Evolutionary conservation across 1,140 invertebrate genomes (phyloP), one percentile per base, ranked within the genome.

Genomic region (Sesamia nonagrioides): DNA sequence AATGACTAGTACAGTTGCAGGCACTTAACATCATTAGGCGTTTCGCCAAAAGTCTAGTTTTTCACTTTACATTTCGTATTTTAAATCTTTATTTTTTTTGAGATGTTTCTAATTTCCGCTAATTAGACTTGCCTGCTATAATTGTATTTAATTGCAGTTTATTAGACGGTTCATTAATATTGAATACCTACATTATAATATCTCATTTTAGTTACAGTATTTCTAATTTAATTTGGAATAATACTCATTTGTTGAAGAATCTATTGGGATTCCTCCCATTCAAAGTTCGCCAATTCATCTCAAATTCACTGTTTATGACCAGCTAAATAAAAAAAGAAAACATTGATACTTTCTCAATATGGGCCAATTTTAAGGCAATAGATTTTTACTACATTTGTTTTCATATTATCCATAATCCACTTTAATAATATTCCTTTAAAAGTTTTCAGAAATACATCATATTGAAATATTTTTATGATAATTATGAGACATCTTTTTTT

Each of bases 1-100:
- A 48, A 63, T 75, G 73, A 75, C 73, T 75, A 75, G 73, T 48
- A 74, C 3, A 50, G 27, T 75, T 75, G 27, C 71, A 58, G 71
- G 37, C 71, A 71, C 63, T 68, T 68, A 68, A 27, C 4, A 45
- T 35, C 18, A 71, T 37, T 9, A 37, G 68, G 8, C 68, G 48
- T 54, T 52, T 54, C 8, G 5, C 0, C 13, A 54, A 37, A 52
- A n/a, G 42, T n/a, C 66, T 35, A n/a, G n/a, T 69, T 68, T 33
- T 13, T n/a, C 6, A 33, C 8, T 33, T 58, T 8, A 17, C 8
- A 18, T 7, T 18, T 54, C 18, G 8, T 18, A 18, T 54, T 0
- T 6, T 54, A 37, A 37, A n/a, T n/a, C n/a, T n/a, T n/a, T n/a
- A n/a, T n/a, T n/a, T n/a, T n/a, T n/a, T n/a, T n/a, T n/a, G n/a